Evolutionary conservation across 30 jellyfish, hydroid and myxozoan genomes (phyloP).

Genomic region (Haliclystus octoradiatus): DNA sequence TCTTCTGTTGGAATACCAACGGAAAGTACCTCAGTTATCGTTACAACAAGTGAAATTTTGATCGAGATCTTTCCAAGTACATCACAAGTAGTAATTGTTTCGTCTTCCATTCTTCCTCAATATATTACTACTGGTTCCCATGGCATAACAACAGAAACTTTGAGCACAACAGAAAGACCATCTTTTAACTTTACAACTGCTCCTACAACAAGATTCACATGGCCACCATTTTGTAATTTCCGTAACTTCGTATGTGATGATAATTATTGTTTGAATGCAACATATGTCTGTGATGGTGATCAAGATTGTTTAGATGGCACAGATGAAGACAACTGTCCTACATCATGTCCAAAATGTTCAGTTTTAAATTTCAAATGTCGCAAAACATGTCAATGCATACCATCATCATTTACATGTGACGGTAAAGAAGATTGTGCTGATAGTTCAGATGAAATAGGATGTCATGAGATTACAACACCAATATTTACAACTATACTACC

Average conservation of each 20-base stretch:
- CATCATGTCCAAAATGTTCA: slow-evolving; percentile 31
- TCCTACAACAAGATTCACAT: too few species aligned
- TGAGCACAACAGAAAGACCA: slow-evolving; percentile 1
- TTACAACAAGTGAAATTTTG: neutral
- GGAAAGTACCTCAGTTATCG: neutral
- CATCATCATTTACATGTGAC: slow-evolving; percentile 36
- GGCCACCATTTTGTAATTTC: too few species aligned
- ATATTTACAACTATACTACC: neutral
- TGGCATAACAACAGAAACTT: slow-evolving; percentile 1
- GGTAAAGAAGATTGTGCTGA: slow-evolving; percentile 44
- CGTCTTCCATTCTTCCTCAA: neutral
- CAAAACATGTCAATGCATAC: slow-evolving; percentile 23
- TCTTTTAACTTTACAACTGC: neutral
- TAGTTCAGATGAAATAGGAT: slow-evolving; percentile 45
- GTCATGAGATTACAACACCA: slow-evolving; percentile 12
- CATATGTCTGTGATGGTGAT: slow-evolving; percentile 16
- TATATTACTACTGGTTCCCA: neutral
- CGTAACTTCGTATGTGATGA: slow-evolving; percentile 5
- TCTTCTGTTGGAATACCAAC: neutral
- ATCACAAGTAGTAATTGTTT: too few species aligned
- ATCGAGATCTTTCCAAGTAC: neutral
- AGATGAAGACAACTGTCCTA: slow-evolving; percentile 32
- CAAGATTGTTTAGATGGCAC: slow-evolving; percentile 18
- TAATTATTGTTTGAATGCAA: slow-evolving; percentile 7
- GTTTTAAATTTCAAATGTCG: slow-evolving; percentile 15